These are phyloP conservation scores for Aurelia aurita complex sp. Pacific DNA, from an alignment of 30 jellyfish, hydroid and myxozoan genomes.

Conservation along the genomic window DNA sequence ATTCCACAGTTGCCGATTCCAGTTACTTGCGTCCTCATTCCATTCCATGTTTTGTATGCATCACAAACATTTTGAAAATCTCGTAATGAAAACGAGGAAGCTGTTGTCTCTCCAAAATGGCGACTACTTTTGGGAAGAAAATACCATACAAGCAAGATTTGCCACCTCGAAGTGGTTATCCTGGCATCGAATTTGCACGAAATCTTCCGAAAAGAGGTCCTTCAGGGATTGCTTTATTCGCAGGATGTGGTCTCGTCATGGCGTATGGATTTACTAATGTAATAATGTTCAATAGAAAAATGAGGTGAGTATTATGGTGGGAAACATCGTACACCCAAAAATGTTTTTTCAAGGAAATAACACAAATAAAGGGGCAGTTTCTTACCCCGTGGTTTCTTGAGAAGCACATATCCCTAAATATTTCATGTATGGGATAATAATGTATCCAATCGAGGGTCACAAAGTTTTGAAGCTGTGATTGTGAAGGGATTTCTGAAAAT, in stretches of 20 bases:
- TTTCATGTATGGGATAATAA: no score
- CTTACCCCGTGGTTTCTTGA: no score
- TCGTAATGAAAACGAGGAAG: background rate
- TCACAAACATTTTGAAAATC: background rate
- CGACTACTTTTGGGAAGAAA: conserved; percentile 77
- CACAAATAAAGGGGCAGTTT: no score
- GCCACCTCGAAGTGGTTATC: conserved; percentile 99
- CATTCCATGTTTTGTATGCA: no score
- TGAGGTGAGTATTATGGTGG: conserved; percentile 59
- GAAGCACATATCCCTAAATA: no score
- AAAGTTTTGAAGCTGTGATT: no score
- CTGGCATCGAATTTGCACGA: conserved; percentile 68
- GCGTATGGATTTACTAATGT: conserved; percentile 81
- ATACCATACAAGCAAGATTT: conserved; percentile 92
- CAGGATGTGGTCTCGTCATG: conserved; percentile 84
- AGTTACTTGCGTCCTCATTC: no score
- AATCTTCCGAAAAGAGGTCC: conserved; percentile 93
- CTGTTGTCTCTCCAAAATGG: conserved; percentile 57
- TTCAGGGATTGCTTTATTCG: conserved; percentile 86
- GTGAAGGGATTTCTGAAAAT: no score
- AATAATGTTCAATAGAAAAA: conserved; percentile 63
- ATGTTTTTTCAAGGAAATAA: no score
- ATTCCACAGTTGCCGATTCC: no score
- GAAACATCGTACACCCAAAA: background rate
- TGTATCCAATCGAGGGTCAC: no score